Percentiles rank a stretch among this genome's conserved stretches.
phyloP scores from a whole-genome alignment of 1,140 invertebrate genomes.

The Drosophila nannoptera region DNA sequence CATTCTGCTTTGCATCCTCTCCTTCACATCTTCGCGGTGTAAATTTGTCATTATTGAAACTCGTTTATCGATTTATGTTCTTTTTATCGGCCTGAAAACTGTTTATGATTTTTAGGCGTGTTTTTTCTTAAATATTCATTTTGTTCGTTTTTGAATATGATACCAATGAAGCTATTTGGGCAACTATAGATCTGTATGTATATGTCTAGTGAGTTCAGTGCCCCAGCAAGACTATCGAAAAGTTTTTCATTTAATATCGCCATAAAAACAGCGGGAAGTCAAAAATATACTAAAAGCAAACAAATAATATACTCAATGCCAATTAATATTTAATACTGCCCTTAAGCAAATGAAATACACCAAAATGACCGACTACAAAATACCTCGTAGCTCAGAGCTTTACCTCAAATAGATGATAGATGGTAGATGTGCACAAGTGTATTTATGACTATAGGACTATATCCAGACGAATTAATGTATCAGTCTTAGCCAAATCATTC shows the following conservation, averaged over 20 bases:
- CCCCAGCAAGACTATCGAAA: too few relatives aligned
- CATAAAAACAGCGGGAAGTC: too few relatives aligned
- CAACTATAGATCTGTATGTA: too few relatives aligned
- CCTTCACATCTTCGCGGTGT: not conserved
- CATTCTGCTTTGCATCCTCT: not conserved
- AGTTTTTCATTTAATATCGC: too few relatives aligned
- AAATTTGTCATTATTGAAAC: slow-evolving; percentile 22
- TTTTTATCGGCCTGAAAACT: slow-evolving; percentile 15
- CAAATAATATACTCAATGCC: too few relatives aligned
- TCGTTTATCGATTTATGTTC: slow-evolving; percentile 61
- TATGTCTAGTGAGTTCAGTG: too few relatives aligned
- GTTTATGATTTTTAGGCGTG: slow-evolving; percentile 5
- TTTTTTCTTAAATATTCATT: not conserved
- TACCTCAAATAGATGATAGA: too few relatives aligned
- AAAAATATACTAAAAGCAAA: too few relatives aligned
- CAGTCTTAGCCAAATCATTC: not conserved
- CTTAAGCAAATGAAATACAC: not conserved
- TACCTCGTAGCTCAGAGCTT: not conserved
- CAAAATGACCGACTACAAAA: not conserved
- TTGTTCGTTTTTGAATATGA: too few relatives aligned
- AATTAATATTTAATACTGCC: not conserved
- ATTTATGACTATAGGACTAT: too few relatives aligned
- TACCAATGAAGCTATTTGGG: too few relatives aligned
- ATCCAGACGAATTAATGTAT: not conserved
- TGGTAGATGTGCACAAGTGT: too few relatives aligned